Conservation (phyloP, 2,888 invertebrate genomes). For the Anthrax anthrax region DNA sequence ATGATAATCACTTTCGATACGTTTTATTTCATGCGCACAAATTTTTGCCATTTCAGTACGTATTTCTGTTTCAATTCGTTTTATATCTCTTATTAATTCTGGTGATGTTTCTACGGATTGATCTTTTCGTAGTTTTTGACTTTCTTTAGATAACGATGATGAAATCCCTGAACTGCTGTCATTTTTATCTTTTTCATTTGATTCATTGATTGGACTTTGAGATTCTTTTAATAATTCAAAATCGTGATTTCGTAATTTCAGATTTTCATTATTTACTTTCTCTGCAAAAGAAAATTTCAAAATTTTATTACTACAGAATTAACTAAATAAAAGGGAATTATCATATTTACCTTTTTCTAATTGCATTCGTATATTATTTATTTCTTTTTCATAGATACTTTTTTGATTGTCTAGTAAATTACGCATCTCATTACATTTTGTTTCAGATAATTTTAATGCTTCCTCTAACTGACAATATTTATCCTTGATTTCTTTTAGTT, state of each 20-base stretch:
- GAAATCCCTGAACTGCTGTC: constrained; percentile 29
- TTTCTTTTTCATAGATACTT: constrained; percentile 25
- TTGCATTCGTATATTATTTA: constrained; percentile 20
- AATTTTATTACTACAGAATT: background rate
- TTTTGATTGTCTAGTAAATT: constrained; percentile 43
- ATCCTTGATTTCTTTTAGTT: constrained; percentile 36
- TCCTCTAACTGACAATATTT: constrained; percentile 41
- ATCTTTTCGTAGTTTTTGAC: too few relatives aligned
- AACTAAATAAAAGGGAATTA: background rate
- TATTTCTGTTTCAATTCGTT: constrained; percentile 35
- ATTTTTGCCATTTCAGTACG: constrained; percentile 53
- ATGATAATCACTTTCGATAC: constrained; percentile 37
- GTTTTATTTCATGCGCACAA: constrained; percentile 46
- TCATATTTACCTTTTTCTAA: constrained; percentile 20
- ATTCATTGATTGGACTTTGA: constrained; percentile 22
- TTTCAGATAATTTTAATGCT: constrained; percentile 24
- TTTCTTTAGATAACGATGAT: constrained; percentile 5
- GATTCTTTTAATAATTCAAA: constrained; percentile 22
- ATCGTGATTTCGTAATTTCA: constrained; percentile 24
- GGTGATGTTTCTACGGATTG: constrained; percentile 2
- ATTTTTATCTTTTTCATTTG: constrained; percentile 38
- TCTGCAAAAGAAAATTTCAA: constrained; percentile 6
- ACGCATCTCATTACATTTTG: constrained; percentile 25
- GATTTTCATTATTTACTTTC: constrained; percentile 20
- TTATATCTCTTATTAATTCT: constrained; percentile 5